A percentile compares a stretch with the other conserved stretches of the same genome.
These are phyloP conservation scores for Apistogramma diplotaenia DNA, from an alignment of 2,113 vertebrate genomes.

Conservation along the genomic window DNA sequence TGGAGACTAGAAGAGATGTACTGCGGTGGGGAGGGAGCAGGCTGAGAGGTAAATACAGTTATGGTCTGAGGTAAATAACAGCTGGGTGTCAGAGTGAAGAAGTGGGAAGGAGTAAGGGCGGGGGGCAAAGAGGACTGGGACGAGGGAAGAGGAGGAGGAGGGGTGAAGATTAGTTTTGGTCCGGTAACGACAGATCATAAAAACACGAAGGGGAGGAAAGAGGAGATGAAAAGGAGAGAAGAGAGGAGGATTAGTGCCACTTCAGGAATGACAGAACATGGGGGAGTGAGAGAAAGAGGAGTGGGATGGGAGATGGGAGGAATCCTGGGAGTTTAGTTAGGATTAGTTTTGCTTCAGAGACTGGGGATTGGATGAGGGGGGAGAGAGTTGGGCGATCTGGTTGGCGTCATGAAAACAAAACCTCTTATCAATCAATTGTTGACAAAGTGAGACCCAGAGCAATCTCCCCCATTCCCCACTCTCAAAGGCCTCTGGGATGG, in stretches of 20 bases:
- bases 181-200: conserved; percentile 77
- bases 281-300: conserved; percentile 50
- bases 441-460: conserved; percentile 56
- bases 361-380: conserved; percentile 63
- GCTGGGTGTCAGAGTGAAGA: conserved; percentile 34
- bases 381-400: conserved; percentile 59
- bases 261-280: conserved; percentile 68
- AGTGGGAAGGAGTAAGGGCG: neutral
- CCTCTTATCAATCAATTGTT: conserved; percentile 72
- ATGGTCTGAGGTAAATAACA: conserved; percentile 53
- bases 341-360: conserved; percentile 78
- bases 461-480: conserved; percentile 21
- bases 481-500: conserved; percentile 12
- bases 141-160: neutral
- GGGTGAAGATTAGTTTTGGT: conserved; percentile 76
- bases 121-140: neutral
- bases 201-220: conserved; percentile 69
- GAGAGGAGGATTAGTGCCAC: conserved; percentile 76
- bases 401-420: conserved; percentile 69
- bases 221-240: conserved; percentile 67
- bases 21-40: neutral
- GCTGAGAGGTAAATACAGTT: conserved; percentile 53
- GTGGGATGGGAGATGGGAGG: conserved; percentile 52
- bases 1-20: conserved; percentile 21
- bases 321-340: conserved; percentile 72